Base-by-base conservation (phyloP, 2,113 vertebrate species). In the Laticauda colubrina region DNA sequence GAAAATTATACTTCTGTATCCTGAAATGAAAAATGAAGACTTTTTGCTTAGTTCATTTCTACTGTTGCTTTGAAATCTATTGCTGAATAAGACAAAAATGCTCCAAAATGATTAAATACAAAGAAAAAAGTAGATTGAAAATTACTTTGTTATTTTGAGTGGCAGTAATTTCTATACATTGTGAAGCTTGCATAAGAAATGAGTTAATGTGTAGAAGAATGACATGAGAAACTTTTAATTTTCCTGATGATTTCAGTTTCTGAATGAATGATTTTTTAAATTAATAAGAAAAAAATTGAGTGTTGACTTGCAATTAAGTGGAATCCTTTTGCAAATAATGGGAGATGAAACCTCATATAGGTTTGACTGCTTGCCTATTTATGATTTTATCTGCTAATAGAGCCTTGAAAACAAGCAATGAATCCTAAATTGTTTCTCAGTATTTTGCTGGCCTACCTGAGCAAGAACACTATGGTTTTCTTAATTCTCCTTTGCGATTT, bases 191-290 rank as follows among this genome's bases (percentile, higher is more conserved):
- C 97, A 97, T 98, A 97, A 98, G 97, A 97, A 98, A 97, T 98
- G 97, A 97, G 97, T 97, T 98, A 98, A 98, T 97, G 97, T 97
- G 97, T 97, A 97, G 96, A 96, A 97, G 96, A 98, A 97, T 96
- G 97, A 95, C 97, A 96, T 97, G 97, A 96, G 96, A 97, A 98
- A 96, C 95, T 96, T 98, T 97, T 97, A 97, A 97, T 97, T 97
- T 98, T 97, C 95, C 95, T 97, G 97, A 98, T 97, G 96, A 98
- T 96, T 97, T 94, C 97, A 97, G 97, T 97, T 95, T 97, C 96
- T 96, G 97, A 98, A 95, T 98, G 97, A 98, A 98, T 98, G 97
- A 97, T 97, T 98, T 98, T 98, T 97, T 98, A 98, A 98, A 97
- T 97, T 98, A 98, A 98, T 98, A 98, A 98, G 97, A 97, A 97